Base-by-base conservation (phyloP, 1,140 invertebrate genomes). In the Bombus sylvicola region DNA sequence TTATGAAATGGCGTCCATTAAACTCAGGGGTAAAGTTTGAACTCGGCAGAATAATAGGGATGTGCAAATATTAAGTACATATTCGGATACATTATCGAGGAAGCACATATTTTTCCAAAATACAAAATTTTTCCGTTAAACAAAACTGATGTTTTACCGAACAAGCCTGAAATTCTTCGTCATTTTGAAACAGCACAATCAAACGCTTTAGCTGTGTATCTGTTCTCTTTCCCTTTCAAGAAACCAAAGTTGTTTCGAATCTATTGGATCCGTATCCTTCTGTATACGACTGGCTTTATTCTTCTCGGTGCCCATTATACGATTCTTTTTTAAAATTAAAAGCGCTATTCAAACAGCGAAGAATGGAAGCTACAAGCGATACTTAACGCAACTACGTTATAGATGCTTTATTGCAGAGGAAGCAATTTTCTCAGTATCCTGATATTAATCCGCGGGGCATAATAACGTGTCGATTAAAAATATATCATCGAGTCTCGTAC, bases 251-350 rank as follows among this genome's bases (percentile, higher is more conserved):
- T 6, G 10, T 53, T 34, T 74, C 4, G 6, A 53, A 15, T 18
- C 10, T 25, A 74, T 74, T 53, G 73, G 34, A 22, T 25, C 31
- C 71, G 6, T n/a, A 5, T 34, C 53, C 5, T 10, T 75, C 22
- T 74, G 8, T 18, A 34, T 25, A 34, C 31, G 43, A 18, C n/a
- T 74, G n/a, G 8, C 43, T 75, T 73, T 53, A 34, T 75, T 75
- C 73, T 47, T 25, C 43, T 39, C 22, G 28, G 6, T 10, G 41
- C 1, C 10, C 22, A 53, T 74, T 74, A 34, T 74, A 9, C 41
- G 73, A 74, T 53, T n/a, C 43, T 31, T 31, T 15, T 75, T 75
- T 53, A 75, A 75, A 75, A 75, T 75, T 53, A 25, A 53, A 75
- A 53, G 31, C 73, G 31, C 22, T 18, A 34, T 75, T 75, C 43